Base-by-base conservation (phyloP, 2,888 invertebrate species). In the Heteromurus nitidus region DNA sequence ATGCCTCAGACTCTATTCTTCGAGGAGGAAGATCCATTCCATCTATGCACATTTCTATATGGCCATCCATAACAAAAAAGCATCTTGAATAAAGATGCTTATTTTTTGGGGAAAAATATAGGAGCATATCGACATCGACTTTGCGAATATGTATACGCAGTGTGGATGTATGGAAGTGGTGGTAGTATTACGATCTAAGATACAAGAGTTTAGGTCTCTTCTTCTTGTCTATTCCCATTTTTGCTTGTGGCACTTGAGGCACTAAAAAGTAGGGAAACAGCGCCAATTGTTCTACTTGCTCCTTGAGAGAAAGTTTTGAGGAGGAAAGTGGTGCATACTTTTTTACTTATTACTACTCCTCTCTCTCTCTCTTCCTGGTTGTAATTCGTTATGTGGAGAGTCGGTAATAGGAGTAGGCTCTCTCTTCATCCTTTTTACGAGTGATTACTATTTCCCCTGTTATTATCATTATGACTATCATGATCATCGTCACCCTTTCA, bases 401-500 rank as follows among this genome's bases (percentile, higher is more conserved):
- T 44, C 44, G 28, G 42, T 24, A 64, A 53, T 28, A 62, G 47
- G 5, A 3, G 31, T 30, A 7, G n/a, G 42, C n/a, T n/a, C 60
- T 26, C 55, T 31, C 16, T 50, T 30, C 74, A 74, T 74, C 53
- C 53, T 74, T 47, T 58, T 64, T 53, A 30, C 55, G 55, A 65
- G 75, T 67, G 75, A 75, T 67, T 67, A 75, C 65, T 55, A 55
- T 75, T 65, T 75, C 67, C 58, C 42, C 5, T 13, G 36, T 30
- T 75, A 65, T 75, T 73, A 73, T 73, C 55, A 58, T 75, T 22
- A 22, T n/a, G 65, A 65, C 20, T 64, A 55, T 30, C 47, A 67
- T 75, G 36, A 53, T 74, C 67, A 67, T 36, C 65, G 64, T 53
- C 75, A 75, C 36, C 75, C 42, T 72, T 60, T 72, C 42, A 72